These are phyloP conservation scores for Acanthococcus lagerstroemiae DNA, from an alignment of 2,888 invertebrate genomes.

Conservation along the genomic window DNA sequence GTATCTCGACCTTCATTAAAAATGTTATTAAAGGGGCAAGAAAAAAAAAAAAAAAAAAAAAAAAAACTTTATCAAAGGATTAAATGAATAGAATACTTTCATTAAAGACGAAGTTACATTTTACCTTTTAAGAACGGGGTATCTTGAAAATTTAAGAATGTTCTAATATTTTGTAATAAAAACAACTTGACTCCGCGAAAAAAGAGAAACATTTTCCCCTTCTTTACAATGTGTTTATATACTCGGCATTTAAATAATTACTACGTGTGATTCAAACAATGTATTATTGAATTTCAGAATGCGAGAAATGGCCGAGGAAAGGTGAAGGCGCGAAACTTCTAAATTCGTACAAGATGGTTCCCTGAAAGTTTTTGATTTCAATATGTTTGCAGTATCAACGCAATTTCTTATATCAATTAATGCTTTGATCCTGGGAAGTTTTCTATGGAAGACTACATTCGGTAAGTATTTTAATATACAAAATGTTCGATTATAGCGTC, in stretches of 20 bases:
- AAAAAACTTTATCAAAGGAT: not conserved
- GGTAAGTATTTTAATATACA: conserved; percentile 8
- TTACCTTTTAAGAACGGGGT: no score
- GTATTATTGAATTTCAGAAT: not conserved
- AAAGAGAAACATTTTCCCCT: no score
- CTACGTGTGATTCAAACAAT: not conserved
- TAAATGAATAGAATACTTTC: not conserved
- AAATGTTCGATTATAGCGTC: no score
- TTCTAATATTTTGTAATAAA: no score
- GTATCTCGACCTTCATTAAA: not conserved
- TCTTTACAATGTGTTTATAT: no score
- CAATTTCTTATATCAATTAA: conserved; percentile 12
- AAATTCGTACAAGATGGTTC: not conserved
- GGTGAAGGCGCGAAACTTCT: not conserved
- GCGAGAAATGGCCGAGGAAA: not conserved
- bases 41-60: no score
- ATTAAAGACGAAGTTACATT: no score
- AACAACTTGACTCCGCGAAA: no score
- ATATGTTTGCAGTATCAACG: not conserved
- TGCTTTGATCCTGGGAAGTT: conserved; percentile 14
- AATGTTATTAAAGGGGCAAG: not conserved
- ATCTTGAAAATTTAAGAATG: no score
- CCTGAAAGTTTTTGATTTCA: not conserved
- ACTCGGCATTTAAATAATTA: not conserved
- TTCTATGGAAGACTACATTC: conserved; percentile 23